Base-by-base conservation (phyloP, 2,113 vertebrate species). In the Plestiodon gilberti region DNA sequence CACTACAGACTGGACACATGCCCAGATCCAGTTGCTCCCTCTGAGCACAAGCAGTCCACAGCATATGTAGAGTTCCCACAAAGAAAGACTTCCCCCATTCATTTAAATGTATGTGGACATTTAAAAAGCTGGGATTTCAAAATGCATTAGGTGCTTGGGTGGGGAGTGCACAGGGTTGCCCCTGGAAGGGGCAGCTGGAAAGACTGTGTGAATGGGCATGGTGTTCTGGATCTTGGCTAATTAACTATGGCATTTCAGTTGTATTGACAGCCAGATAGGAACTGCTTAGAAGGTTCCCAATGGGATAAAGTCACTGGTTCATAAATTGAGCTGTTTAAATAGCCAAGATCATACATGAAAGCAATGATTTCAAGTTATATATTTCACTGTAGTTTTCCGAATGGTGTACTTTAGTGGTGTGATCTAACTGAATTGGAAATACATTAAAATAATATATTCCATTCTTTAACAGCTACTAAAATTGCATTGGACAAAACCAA, bases 381-480 rank as follows among this genome's bases (percentile, higher is more conserved):
- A 69, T 57, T 22, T 74, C 88, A 28, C 8, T 1, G 2, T 64
- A 59, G 14, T 59, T 87, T 67, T 35, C 40, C 70, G 28, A n/a
- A 78, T 75, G 52, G 15, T 87, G 2, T 38, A 75, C 11, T 88
- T 78, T 23, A 74, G 38, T n/a, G 40, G 0, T 55, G 2, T 65
- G n/a, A 75, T 78, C 43, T 64, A 6, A 76, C 7, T 30, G 28
- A 77, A 88, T 0, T 0, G 84, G 57, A 22, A 65, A 78, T 0
- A 3, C 89, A 17, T 14, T 80, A 65, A 30, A n/a, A 80, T 2
- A 86, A 1, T 70, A 23, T n/a, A 7, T 55, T 40, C 80, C 67
- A 1, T 73, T 89, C 87, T 67, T 25, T 84, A 89, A 3, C 1
- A 75, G 18, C 38, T 14, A 82, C 1, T 86, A 89, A 80, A 87